phyloP scores from a whole-genome alignment of 2,113 vertebrate genomes.

The Takifugu flavidus region DNA sequence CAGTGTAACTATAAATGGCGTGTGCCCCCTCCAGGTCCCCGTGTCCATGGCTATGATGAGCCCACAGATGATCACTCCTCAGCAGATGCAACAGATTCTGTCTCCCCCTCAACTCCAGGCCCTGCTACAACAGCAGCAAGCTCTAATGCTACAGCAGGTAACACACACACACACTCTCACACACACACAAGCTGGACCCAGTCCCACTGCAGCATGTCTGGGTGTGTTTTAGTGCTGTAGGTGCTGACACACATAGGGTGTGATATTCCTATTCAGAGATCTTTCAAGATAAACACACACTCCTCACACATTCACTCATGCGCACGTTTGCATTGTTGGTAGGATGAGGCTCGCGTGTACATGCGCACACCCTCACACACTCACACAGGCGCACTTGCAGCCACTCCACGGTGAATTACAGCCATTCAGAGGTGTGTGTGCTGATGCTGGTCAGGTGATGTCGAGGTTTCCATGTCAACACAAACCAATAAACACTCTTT shows the following conservation, averaged over 20 bases:
- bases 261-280: constrained; percentile 41
- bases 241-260: constrained; percentile 54
- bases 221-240: constrained; percentile 52
- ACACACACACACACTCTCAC: constrained; percentile 14
- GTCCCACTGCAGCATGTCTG: constrained; percentile 44
- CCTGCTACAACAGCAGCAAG: constrained; percentile 96
- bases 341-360: constrained; percentile 8
- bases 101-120: constrained; percentile 96
- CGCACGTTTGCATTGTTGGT: constrained; percentile 43
- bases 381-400: not conserved
- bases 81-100: constrained; percentile 99
- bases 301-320: constrained; percentile 26
- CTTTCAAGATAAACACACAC: constrained; percentile 53
- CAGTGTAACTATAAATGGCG: constrained; percentile 2
- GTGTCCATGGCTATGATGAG: constrained; percentile 99
- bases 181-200: constrained; percentile 11
- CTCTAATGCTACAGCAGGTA: constrained; percentile 98
- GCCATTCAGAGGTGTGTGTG: constrained; percentile 34
- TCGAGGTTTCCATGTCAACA: constrained; percentile 56
- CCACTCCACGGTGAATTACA: constrained; percentile 39
- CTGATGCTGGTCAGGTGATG: constrained; percentile 40
- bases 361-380: constrained; percentile 1
- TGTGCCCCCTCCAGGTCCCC: constrained; percentile 80
- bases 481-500: constrained; percentile 63
- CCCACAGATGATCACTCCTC: constrained; percentile 96